Evolutionary conservation across 2,113 vertebrate genomes (phyloP), one percentile per base, ranked within the genome.

Genomic region (Elanoides forficatus): DNA sequence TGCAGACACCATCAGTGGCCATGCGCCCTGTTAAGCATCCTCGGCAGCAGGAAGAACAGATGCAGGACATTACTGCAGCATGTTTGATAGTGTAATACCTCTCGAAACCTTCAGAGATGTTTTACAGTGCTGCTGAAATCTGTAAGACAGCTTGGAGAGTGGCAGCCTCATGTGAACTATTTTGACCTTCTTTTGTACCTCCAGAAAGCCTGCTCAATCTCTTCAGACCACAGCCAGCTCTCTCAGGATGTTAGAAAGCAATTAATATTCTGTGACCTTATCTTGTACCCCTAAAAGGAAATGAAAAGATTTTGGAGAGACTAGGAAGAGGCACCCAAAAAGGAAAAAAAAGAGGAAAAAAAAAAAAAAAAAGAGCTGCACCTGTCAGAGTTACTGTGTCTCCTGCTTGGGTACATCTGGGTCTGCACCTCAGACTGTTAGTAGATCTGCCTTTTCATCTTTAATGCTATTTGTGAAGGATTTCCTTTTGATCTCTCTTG

Each of bases 21-120:
- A 23, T 73, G 70, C 93, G 81, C 89, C 93, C 84, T 74, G 22
- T 63, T 81, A 89, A 84, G 50, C 76, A 89, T 96, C 83, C 73
- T 96, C 96, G 94, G 94, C 96, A 96, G 92, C 75, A 74, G 65
- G 15, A 90, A 42, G 75, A 97, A 71, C 90, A 96, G 80, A 92
- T 92, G 88, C 80, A 86, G 86, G 83, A 83, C 76, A 79, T 95
- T 95, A 43, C 80, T 91, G 80, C 76, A 95, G 81, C 56, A 84
- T 67, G 60, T 71, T 93, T 84, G 43, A 70, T 63, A 84, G 80
- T 58, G 72, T 75, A 92, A 92, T 83, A 82, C 56, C 36, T 94
- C 88, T 92, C 10, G 7, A 82, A 97, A 75, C 53, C 87, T 91
- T 87, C 85, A 82, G 84, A 96, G 89, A 84, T 36, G 47, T 93